A percentile compares a stretch with the other conserved stretches of the same genome.
These are phyloP conservation scores for Nettapus auritus DNA, from an alignment of 2,113 vertebrate genomes.

Conservation along the genomic window DNA sequence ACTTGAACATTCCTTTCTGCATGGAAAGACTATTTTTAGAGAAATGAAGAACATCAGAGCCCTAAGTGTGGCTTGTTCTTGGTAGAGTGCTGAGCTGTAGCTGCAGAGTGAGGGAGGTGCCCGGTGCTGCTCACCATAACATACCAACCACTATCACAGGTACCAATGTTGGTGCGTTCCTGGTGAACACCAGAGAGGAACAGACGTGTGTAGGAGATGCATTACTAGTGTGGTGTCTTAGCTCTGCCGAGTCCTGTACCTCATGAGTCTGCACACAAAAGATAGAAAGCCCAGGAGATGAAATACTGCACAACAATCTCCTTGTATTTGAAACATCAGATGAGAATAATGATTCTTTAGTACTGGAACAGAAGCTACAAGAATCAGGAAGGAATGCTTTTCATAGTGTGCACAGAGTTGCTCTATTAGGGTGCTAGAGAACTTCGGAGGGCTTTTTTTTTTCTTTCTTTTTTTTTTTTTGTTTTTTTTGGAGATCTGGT, in stretches of 20 bases:
- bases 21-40: neutral
- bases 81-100: neutral
- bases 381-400: neutral
- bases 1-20: neutral
- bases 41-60: neutral
- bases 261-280: neutral
- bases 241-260: neutral
- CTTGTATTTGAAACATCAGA: neutral
- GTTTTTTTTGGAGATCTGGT: neutral
- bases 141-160: neutral
- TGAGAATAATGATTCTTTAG: neutral
- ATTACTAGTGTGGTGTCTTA: no score
- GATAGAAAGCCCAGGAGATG: neutral
- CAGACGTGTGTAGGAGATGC: fast-evolving
- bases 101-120: neutral
- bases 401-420: neutral
- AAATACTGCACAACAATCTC: neutral
- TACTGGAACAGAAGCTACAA: neutral
- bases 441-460: neutral
- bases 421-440: neutral
- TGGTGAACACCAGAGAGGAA: neutral
- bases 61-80: neutral
- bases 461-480: neutral
- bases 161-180: neutral
- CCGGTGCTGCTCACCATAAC: neutral